Conservation (phyloP, 2,888 invertebrate genomes). For the Schizotus pectinicornis region DNA sequence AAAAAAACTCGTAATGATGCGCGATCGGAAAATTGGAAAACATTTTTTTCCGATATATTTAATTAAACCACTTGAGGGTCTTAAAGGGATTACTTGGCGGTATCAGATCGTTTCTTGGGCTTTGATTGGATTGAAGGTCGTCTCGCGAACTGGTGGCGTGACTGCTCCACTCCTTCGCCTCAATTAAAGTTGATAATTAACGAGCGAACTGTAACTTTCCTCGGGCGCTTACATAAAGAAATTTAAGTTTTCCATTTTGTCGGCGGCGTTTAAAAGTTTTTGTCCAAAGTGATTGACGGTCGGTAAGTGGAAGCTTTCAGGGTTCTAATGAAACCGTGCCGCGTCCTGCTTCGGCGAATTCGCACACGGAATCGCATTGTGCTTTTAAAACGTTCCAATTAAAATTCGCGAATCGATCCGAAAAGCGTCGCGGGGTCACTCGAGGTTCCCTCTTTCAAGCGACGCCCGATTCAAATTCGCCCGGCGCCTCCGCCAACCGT, state of each 20-base stretch:
- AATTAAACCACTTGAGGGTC: neutral
- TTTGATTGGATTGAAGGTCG: slow-evolving; percentile 35
- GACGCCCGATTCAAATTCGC: too few species aligned
- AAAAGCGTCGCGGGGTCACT: too few species aligned
- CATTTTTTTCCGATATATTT: neutral
- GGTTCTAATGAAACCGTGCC: slow-evolving; percentile 21
- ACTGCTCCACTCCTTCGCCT: slow-evolving; percentile 41
- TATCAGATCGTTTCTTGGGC: neutral
- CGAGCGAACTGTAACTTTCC: slow-evolving; percentile 27
- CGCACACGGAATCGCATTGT: slow-evolving; percentile 21
- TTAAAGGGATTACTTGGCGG: too few species aligned
- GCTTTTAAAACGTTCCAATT: slow-evolving; percentile 24
- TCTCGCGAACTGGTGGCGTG: slow-evolving; percentile 37
- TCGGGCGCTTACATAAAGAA: slow-evolving; percentile 11
- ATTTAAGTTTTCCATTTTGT: slow-evolving; percentile 18
- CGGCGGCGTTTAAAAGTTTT: slow-evolving; percentile 3
- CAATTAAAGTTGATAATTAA: slow-evolving; percentile 47
- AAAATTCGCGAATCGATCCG: too few species aligned
- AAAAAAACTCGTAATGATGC: too few species aligned
- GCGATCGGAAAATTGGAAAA: too few species aligned
- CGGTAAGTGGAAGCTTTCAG: slow-evolving; percentile 29
- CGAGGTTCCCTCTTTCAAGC: too few species aligned
- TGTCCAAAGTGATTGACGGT: slow-evolving; percentile 21
- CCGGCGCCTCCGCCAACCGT: too few species aligned
- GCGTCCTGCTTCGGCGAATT: slow-evolving; percentile 2